Base-by-base conservation (phyloP, 2,113 vertebrate genomes). In the Microtus oregoni region DNA sequence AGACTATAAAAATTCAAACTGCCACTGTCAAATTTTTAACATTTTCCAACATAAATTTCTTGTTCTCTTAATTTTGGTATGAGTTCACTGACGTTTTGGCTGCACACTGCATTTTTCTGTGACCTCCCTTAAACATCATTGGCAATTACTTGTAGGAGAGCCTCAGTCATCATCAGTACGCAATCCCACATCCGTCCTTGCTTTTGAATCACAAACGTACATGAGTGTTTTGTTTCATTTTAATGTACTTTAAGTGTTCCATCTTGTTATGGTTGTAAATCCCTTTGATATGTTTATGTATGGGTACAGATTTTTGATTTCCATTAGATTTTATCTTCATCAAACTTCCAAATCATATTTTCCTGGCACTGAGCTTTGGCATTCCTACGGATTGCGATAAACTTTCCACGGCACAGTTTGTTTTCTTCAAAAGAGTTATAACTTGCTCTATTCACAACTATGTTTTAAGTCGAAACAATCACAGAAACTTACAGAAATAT, bases 351-450 rank as follows among this genome's bases (percentile, higher is more conserved):
- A 32, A 47, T 90, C 50, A 41, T 72, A 8, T n/a, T 30, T 65
- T 86, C 68, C 12, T 1, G 77, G 73, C 3, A 38, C 63, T 93
- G 73, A 28, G 5, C 50, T 90, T 90, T 79, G 58, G 20, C 13
- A 67, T 83, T 76, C 63, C 63, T 61, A 41, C 65, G 78, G 76
- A 65, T 68, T 15, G 52, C 4, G 20, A 94, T 24, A 89, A 94
- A 96, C 26, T 15, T 38, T 72, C 87, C 4, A 61, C 15, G 11
- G 28, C 65, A 87, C 11, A 90, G 14, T 90, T 72, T 70, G 14
- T 85, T 70, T 92, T 24, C 35, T 92, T 73, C 70, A 89, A 95
- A 90, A 70, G 73, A 44, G 13, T 78, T 72, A 91, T 63, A 90
- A 78, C 22, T 86, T 77, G 0, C 5, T 65, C 32, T 76, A 26